Conservation (phyloP, 2,888 invertebrate species). For the Koerneria pararmatus region DNA sequence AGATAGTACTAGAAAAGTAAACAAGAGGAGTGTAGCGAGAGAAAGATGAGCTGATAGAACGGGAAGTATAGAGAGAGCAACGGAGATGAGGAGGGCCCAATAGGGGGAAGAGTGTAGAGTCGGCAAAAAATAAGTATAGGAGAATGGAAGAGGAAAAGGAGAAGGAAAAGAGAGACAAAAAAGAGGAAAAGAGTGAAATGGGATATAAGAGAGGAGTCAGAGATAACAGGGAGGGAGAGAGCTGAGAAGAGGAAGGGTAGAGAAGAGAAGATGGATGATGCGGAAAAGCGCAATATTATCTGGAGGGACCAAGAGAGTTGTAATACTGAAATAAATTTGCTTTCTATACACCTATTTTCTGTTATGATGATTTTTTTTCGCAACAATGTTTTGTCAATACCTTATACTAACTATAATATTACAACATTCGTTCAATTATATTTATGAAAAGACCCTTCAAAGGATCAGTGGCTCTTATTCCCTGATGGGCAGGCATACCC, state of each 20-base stretch:
- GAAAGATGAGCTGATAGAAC: background rate
- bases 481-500: too few relatives aligned
- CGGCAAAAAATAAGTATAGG: background rate
- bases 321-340: too few relatives aligned
- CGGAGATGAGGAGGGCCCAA: background rate
- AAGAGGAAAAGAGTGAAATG: background rate
- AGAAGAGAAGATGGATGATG: background rate
- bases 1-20: background rate
- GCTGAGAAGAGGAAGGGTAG: background rate
- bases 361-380: too few relatives aligned
- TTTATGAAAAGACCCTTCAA: too few relatives aligned
- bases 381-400: too few relatives aligned
- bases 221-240: background rate
- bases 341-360: too few relatives aligned
- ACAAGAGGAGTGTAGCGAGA: background rate
- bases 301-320: too few relatives aligned
- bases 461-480: too few relatives aligned
- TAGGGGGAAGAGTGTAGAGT: background rate
- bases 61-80: background rate
- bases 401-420: too few relatives aligned
- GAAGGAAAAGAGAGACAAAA: background rate
- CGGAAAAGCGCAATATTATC: too few relatives aligned
- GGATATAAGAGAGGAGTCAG: background rate
- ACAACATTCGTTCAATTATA: too few relatives aligned
- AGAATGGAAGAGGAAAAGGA: slow-evolving; percentile 3